These are phyloP conservation scores for Zaprionus ornatus DNA, from an alignment of 1,140 invertebrate genomes.

Conservation along the genomic window DNA sequence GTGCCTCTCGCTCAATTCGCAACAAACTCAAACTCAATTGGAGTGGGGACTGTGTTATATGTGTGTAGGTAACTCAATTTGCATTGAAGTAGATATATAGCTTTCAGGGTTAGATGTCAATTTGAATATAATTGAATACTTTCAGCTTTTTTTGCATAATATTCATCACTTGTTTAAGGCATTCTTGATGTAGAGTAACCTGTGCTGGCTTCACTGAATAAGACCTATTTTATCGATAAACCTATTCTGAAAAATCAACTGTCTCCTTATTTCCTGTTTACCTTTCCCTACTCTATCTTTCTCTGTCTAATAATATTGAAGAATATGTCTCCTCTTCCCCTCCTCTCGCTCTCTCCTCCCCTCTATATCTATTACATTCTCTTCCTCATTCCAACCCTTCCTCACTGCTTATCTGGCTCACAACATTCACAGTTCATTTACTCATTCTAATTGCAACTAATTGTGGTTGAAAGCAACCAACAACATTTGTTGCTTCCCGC, in stretches of 20 bases:
- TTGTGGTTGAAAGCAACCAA: conserved; percentile 30
- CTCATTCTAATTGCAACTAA: conserved; percentile 41
- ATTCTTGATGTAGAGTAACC: too few relatives aligned
- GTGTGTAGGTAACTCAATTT: neutral
- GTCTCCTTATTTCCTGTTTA: neutral
- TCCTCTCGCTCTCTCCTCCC: neutral
- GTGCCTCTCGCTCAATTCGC: conserved; percentile 12
- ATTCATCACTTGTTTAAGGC: too few relatives aligned
- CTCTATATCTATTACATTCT: neutral
- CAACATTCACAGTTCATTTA: conserved; percentile 24
- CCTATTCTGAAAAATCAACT: too few relatives aligned
- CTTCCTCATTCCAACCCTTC: neutral
- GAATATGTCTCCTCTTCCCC: neutral
- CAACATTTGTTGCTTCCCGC: conserved; percentile 43
- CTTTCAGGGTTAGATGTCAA: neutral
- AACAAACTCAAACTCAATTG: neutral
- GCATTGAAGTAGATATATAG: neutral
- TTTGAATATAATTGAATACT: too few relatives aligned
- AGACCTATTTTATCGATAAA: too few relatives aligned
- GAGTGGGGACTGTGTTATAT: neutral
- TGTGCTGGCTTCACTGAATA: too few relatives aligned
- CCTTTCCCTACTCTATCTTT: neutral
- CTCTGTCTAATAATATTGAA: neutral
- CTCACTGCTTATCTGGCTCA: neutral
- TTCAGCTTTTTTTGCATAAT: too few relatives aligned